Evolutionary conservation across 2,888 invertebrate species (phyloP).

Genomic region (Cordylochernes scorpioides): DNA sequence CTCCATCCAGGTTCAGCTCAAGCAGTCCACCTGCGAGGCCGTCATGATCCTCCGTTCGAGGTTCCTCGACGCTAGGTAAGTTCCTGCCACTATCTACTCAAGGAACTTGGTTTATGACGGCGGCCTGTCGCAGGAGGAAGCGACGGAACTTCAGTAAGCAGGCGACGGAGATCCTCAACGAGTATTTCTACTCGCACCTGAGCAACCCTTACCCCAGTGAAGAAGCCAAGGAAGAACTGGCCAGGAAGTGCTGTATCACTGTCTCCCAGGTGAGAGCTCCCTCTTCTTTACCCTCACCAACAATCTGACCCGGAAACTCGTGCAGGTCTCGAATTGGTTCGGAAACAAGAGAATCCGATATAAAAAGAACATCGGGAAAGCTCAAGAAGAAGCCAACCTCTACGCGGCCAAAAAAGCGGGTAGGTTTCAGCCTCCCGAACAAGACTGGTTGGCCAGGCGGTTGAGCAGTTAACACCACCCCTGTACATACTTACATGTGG

Average conservation of each 20-base stretch:
- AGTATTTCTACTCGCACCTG: conserved; percentile 97
- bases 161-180: conserved; percentile 94
- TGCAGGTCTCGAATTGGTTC: conserved; percentile 92
- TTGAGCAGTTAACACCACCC: too few species aligned
- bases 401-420: conserved; percentile 77
- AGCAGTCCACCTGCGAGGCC: conserved; percentile 97
- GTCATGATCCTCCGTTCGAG: conserved; percentile 89
- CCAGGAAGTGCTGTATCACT: conserved; percentile 94
- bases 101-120: not conserved
- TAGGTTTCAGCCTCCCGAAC: too few species aligned
- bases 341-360: conserved; percentile 98
- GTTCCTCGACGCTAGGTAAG: conserved; percentile 39
- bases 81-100: not conserved
- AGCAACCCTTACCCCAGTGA: conserved; percentile 99
- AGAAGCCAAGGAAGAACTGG: conserved; percentile 97
- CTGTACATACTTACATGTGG: too few species aligned
- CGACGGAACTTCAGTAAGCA: conserved; percentile 98
- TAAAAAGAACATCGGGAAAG: conserved; percentile 99
- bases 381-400: conserved; percentile 94
- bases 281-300: not conserved
- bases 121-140: conserved; percentile 31
- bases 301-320: not conserved
- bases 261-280: conserved; percentile 47
- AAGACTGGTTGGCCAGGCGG: too few species aligned
- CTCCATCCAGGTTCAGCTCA: conserved; percentile 70